A percentile compares a stretch with the other conserved stretches of the same genome.
Conservation (phyloP, 2,797 vertebrate species). For the Luscinia luscinia region DNA sequence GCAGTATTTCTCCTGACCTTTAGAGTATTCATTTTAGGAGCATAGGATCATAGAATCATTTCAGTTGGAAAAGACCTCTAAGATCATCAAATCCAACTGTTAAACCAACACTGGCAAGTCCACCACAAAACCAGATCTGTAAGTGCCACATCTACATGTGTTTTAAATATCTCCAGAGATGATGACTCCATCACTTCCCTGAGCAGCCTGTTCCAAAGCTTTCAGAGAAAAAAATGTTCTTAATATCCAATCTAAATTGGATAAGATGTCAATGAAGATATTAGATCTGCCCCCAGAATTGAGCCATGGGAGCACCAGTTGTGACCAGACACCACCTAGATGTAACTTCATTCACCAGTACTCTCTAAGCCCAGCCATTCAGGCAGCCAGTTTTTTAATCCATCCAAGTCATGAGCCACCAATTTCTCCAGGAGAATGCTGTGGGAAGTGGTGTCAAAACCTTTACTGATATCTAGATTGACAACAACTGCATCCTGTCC, state of each 20-base stretch:
- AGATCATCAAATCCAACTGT: background rate
- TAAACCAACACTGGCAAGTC: background rate
- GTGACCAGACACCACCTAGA: background rate
- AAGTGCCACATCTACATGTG: background rate
- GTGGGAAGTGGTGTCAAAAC: background rate
- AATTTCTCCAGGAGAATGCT: background rate
- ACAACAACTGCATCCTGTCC: background rate
- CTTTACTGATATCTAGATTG: background rate
- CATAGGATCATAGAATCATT: background rate
- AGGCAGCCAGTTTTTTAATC: background rate
- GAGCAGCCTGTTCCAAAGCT: background rate
- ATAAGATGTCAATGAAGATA: background rate
- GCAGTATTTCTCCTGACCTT: constrained; percentile 4
- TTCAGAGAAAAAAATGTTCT: background rate
- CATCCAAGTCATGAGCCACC: background rate
- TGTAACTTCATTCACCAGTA: background rate
- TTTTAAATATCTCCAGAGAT: background rate
- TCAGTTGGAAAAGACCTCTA: background rate
- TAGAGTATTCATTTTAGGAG: background rate
- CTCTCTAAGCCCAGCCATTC: background rate
- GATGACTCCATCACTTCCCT: background rate
- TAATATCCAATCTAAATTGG: background rate
- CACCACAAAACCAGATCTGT: background rate
- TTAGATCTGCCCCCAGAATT: background rate
- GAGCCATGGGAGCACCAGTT: background rate